These are phyloP conservation scores for Corythaeola cristata DNA, from an alignment of 2,113 vertebrate genomes.

Conservation along the genomic window DNA sequence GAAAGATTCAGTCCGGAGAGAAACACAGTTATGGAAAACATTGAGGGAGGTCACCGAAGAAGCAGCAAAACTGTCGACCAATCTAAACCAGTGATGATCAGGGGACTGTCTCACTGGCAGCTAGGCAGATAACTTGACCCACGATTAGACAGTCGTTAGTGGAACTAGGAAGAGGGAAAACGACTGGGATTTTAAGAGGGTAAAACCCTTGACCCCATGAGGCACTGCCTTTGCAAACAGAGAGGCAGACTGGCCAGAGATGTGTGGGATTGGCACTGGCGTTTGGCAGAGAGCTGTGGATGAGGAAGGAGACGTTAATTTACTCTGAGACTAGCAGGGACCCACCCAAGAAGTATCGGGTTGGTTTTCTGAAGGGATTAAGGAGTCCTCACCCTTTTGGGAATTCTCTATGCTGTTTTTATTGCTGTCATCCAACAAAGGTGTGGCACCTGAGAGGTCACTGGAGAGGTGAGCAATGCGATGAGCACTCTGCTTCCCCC, in stretches of 20 bases:
- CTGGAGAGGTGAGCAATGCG: slow-evolving; percentile 58
- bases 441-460: slow-evolving; percentile 75
- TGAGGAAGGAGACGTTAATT: slow-evolving; percentile 69
- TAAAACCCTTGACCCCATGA: not conserved
- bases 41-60: not conserved
- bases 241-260: not conserved
- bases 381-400: slow-evolving; percentile 75
- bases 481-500: slow-evolving; percentile 53
- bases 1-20: not conserved
- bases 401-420: slow-evolving; percentile 78
- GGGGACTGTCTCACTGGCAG: not conserved
- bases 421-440: slow-evolving; percentile 76
- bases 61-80: not conserved
- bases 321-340: slow-evolving; percentile 59
- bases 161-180: not conserved
- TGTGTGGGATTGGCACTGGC: not conserved
- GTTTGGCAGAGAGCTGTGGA: slow-evolving; percentile 21
- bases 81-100: not conserved
- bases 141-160: accelerated
- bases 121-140: not conserved
- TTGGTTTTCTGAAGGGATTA: slow-evolving; percentile 78
- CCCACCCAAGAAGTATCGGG: slow-evolving; percentile 73
- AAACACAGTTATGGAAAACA: not conserved
- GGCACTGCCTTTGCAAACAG: not conserved
- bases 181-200: not conserved